Evolutionary conservation across 1,140 invertebrate species (phyloP).

Genomic region (Rhysida immarginata): DNA sequence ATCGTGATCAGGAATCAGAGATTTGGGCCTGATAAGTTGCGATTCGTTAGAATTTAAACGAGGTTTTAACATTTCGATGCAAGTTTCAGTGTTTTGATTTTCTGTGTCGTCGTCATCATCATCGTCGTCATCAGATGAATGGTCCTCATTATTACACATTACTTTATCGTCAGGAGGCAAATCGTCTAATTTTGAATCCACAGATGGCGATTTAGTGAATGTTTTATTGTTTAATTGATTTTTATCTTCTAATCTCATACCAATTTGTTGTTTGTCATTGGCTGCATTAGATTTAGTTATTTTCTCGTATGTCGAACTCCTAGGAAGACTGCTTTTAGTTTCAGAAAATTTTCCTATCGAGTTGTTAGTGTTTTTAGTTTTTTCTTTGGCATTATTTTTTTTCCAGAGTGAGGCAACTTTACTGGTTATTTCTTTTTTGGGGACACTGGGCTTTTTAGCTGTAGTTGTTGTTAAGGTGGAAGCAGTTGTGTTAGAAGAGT

Average conservation of each 20-base stretch:
- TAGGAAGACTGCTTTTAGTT: constrained; percentile 21
- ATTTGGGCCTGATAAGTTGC: constrained; percentile 16
- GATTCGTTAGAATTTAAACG: background rate
- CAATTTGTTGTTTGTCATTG: constrained; percentile 9
- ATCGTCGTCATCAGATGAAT: background rate
- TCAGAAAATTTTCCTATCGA: no score
- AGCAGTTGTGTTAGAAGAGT: constrained; percentile 17
- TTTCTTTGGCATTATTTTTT: constrained; percentile 44
- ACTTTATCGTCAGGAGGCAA: background rate
- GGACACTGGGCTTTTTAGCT: constrained; percentile 29
- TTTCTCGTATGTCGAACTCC: constrained; percentile 52
- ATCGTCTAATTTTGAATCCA: background rate
- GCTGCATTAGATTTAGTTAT: constrained; percentile 9
- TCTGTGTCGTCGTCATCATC: background rate
- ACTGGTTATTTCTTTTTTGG: constrained; percentile 53
- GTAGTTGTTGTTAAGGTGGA: constrained; percentile 14
- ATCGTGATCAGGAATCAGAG: constrained; percentile 12
- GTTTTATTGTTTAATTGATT: constrained; percentile 3
- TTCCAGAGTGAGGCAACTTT: constrained; percentile 82
- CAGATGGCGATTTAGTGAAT: constrained; percentile 6
- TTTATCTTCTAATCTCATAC: constrained; percentile 15
- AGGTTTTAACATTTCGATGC: background rate
- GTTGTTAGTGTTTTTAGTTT: constrained; percentile 41
- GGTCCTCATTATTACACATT: background rate
- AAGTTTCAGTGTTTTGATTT: background rate